A percentile compares a stretch with the other conserved stretches of the same genome.
Conservation (phyloP, 1,140 invertebrate species). For the Sarcophaga peregrina region DNA sequence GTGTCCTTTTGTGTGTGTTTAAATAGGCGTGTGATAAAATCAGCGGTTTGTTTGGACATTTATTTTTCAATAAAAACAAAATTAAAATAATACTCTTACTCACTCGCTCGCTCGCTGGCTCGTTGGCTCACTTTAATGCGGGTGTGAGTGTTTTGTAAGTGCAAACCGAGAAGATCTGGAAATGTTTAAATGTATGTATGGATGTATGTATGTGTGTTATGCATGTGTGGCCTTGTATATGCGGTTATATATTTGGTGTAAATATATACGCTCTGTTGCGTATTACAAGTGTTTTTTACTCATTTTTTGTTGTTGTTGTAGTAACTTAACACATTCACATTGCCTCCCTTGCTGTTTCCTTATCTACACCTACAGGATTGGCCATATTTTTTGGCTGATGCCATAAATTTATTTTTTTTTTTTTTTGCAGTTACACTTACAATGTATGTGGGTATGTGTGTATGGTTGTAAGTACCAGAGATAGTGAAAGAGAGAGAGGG, state of each 20-base stretch:
- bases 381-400: too few species aligned
- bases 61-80: too few species aligned
- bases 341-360: too few species aligned
- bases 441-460: neutral
- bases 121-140: neutral
- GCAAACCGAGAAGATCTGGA: neutral
- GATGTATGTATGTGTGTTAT: neutral
- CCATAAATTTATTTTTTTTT: neutral
- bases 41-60: too few species aligned
- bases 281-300: slow-evolving; percentile 5
- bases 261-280: slow-evolving; percentile 14
- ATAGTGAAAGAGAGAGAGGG: too few species aligned
- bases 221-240: neutral
- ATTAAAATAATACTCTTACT: too few species aligned
- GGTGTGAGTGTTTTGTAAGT: neutral
- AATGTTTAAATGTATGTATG: neutral
- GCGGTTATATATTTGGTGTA: neutral
- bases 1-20: too few species aligned
- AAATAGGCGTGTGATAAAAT: too few species aligned
- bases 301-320: neutral
- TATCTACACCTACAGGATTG: too few species aligned
- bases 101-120: too few species aligned
- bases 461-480: neutral
- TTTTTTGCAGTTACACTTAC: neutral
- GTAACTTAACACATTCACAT: too few species aligned